A percentile compares a stretch with the other conserved stretches of the same genome.
phyloP scores from a whole-genome alignment of 2,888 invertebrate species.

The Azorinus chamasolen region DNA sequence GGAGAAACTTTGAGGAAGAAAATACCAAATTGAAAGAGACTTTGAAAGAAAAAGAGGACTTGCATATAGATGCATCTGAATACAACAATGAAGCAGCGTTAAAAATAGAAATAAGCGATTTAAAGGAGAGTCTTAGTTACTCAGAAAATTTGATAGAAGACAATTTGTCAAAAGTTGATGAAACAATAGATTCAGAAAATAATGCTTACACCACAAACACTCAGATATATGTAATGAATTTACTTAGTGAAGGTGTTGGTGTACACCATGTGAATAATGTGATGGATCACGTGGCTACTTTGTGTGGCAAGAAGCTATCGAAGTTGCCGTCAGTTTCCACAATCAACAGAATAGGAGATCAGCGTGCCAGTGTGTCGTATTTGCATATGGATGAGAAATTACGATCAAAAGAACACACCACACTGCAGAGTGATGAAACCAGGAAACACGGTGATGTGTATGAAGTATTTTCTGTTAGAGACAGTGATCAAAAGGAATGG shows the following conservation, averaged over 20 bases:
- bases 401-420: constrained; percentile 1
- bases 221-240: constrained; percentile 24
- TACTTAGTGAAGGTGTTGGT: constrained; percentile 25
- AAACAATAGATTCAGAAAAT: constrained; percentile 14
- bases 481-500: constrained; percentile 33
- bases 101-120: too few relatives aligned
- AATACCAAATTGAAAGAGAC: too few relatives aligned
- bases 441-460: constrained; percentile 7
- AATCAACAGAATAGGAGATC: constrained; percentile 30
- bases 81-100: too few relatives aligned
- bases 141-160: too few relatives aligned
- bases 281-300: constrained; percentile 20
- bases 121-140: background rate
- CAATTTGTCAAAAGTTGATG: too few relatives aligned
- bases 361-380: constrained; percentile 16
- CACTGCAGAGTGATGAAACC: constrained; percentile 16
- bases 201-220: constrained; percentile 17
- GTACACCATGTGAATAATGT: constrained; percentile 39
- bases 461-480: constrained; percentile 22
- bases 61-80: too few relatives aligned
- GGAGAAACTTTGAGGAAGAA: background rate
- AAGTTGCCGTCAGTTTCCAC: constrained; percentile 17
- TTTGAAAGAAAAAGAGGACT: too few relatives aligned
- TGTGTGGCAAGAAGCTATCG: constrained; percentile 25
- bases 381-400: constrained; percentile 5